phyloP scores from a whole-genome alignment of 2,797 vertebrate species.

The Buceros bicornis region DNA sequence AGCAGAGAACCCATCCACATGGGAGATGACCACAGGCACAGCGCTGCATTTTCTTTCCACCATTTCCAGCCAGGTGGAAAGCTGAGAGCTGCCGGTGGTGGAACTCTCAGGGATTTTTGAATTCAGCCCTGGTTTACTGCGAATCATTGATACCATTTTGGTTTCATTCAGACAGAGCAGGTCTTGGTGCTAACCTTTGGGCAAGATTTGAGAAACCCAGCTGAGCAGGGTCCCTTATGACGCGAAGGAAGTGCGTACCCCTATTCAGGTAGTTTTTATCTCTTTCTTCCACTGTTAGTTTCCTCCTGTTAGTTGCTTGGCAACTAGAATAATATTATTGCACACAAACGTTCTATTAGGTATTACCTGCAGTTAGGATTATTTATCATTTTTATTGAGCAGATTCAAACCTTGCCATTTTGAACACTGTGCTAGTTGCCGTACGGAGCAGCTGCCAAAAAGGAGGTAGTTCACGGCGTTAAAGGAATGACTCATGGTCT shows the following conservation, averaged over 20 bases:
- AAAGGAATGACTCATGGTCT: slow-evolving; percentile 50
- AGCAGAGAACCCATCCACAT: accelerated
- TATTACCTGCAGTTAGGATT: slow-evolving; percentile 18
- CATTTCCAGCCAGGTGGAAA: neutral
- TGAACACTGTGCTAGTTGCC: neutral
- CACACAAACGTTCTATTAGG: neutral
- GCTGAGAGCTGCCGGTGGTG: neutral
- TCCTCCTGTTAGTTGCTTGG: slow-evolving; percentile 35
- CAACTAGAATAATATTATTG: slow-evolving; percentile 31
- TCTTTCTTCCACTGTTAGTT: neutral
- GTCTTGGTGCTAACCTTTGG: neutral
- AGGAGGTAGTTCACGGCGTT: neutral
- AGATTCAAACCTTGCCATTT: neutral
- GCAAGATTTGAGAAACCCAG: neutral
- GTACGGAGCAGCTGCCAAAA: neutral
- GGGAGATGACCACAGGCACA: neutral
- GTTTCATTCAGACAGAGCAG: neutral
- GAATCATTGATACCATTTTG: neutral
- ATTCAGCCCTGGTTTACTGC: neutral
- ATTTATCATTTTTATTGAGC: neutral
- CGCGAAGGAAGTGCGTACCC: neutral
- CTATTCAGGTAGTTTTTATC: neutral
- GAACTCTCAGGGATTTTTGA: neutral
- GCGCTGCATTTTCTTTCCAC: neutral
- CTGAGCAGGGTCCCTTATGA: neutral